A percentile compares a stretch with the other conserved stretches of the same genome.
Evolutionary conservation across 2,888 invertebrate genomes (phyloP).

Genomic region (Leptura quadrifasciata): DNA sequence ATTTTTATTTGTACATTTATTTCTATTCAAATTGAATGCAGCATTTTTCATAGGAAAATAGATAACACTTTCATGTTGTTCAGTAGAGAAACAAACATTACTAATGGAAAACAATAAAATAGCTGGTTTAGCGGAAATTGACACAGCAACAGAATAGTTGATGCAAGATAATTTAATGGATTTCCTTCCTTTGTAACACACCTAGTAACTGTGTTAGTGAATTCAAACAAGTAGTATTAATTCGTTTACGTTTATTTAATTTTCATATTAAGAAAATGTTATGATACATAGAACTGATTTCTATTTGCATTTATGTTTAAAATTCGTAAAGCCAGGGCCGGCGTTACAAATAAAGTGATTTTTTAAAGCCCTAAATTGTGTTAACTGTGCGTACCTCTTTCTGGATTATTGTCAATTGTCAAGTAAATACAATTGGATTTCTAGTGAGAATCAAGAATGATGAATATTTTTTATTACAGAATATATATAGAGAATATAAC

Average conservation of each 20-base stretch:
- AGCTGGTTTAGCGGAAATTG: not conserved
- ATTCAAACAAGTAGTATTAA: not conserved
- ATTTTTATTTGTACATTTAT: not conserved
- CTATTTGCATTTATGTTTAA: not conserved
- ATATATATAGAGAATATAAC: no score
- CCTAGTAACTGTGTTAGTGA: not conserved
- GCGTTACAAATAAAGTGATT: no score
- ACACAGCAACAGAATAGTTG: not conserved
- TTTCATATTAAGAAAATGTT: not conserved
- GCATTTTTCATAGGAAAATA: not conserved
- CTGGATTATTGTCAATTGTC: no score
- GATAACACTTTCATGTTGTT: not conserved
- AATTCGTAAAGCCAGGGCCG: not conserved
- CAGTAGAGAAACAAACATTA: not conserved
- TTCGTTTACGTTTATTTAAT: not conserved
- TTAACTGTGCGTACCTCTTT: no score
- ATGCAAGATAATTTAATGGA: not conserved
- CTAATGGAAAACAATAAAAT: constrained; percentile 1
- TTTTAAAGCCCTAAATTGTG: no score
- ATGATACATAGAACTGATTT: not conserved
- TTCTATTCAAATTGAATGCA: not conserved
- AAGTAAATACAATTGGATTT: no score
- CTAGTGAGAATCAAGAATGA: no score
- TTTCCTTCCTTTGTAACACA: not conserved
- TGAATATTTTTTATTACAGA: no score